A percentile compares a stretch with the other conserved stretches of the same genome.
These are phyloP conservation scores for Eptesicus fuscus DNA, from an alignment of 2,113 vertebrate species.

Conservation along the genomic window DNA sequence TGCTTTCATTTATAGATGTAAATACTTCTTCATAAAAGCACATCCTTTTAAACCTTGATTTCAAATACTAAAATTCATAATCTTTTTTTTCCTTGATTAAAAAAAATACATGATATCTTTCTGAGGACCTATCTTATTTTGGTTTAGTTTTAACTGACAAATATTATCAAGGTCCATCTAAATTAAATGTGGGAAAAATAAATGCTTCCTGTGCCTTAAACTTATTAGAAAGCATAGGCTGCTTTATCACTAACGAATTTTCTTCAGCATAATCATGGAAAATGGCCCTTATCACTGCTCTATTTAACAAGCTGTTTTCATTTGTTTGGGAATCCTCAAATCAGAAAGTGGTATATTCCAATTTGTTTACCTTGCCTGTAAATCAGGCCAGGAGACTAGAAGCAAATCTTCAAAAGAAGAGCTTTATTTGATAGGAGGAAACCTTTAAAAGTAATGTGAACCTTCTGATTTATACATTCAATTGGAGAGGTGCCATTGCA, in stretches of 20 bases:
- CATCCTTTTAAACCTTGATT: not conserved
- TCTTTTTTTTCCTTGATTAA: not conserved
- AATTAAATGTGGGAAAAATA: not conserved
- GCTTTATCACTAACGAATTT: conserved; percentile 17
- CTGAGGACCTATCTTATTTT: not conserved
- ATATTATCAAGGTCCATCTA: not conserved
- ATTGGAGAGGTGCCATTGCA: conserved; percentile 18
- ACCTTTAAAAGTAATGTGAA: not conserved
- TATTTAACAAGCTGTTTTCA: conserved; percentile 37
- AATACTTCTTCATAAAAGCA: not conserved
- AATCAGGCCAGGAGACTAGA: not conserved
- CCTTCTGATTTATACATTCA: conserved; percentile 56
- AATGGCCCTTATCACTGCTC: not conserved
- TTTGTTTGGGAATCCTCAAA: conserved; percentile 18
- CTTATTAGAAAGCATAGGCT: not conserved
- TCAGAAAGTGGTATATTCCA: conserved; percentile 1
- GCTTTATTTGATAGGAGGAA: conserved; percentile 18
- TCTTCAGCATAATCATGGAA: not conserved
- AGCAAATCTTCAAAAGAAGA: conserved; percentile 27
- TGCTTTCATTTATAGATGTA: not conserved
- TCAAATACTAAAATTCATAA: not conserved
- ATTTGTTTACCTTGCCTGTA: not conserved
- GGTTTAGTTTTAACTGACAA: not conserved
- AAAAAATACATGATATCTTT: not conserved
- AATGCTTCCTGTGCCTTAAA: not conserved